A percentile compares a stretch with the other conserved stretches of the same genome.
Conservation (phyloP, 2,888 invertebrate species). For the Cyaniris semiargus region DNA sequence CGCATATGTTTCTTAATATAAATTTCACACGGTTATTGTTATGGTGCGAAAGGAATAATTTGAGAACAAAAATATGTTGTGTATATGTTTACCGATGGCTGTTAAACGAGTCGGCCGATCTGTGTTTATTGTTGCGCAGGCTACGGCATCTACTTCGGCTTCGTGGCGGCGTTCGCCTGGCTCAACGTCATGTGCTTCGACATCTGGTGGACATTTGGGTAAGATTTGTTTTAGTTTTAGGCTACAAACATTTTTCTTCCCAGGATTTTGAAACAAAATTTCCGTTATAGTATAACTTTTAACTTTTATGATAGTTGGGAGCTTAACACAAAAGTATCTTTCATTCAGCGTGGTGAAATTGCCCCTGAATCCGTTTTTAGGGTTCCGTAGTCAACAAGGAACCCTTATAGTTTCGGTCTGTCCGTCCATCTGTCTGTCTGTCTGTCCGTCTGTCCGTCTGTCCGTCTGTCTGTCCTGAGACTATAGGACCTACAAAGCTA, state of each 20-base stretch:
- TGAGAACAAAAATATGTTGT: slow-evolving; percentile 45
- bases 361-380: no score
- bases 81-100: slow-evolving; percentile 41
- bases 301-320: no score
- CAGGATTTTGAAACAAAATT: not conserved
- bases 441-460: no score
- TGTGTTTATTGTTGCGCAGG: slow-evolving; percentile 75
- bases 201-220: slow-evolving; percentile 92
- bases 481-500: no score
- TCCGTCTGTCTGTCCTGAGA: no score
- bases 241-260: slow-evolving; percentile 6
- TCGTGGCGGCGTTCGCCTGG: slow-evolving; percentile 87
- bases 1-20: slow-evolving; percentile 32
- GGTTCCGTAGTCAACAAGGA: no score
- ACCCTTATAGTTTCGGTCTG: no score
- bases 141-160: slow-evolving; percentile 84
- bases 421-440: no score
- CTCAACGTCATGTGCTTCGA: slow-evolving; percentile 90
- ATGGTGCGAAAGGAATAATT: slow-evolving; percentile 33
- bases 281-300: not conserved
- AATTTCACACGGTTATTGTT: slow-evolving; percentile 35
- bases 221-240: slow-evolving; percentile 58
- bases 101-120: slow-evolving; percentile 33
- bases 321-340: not conserved
- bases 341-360: not conserved